Evolutionary conservation across 1,140 invertebrate genomes (phyloP).

Genomic region (Cephus cinctus): DNA sequence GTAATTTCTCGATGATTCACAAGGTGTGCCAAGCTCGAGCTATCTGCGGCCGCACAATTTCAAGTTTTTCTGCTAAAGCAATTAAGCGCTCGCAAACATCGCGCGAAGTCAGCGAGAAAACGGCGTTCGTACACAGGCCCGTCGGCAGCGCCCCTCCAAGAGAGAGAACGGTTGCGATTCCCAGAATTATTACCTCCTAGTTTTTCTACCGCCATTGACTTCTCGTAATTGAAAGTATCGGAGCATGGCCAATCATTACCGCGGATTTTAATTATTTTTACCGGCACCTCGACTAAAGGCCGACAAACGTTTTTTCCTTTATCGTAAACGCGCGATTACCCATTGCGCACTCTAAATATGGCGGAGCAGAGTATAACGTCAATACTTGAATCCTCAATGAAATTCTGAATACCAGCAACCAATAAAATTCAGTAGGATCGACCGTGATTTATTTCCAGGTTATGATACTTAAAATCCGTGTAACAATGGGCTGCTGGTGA

Average conservation of each 20-base stretch:
- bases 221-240: slow-evolving; percentile 4
- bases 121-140: not conserved
- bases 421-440: no score
- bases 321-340: no score
- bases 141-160: not conserved
- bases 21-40: not conserved
- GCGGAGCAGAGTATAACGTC: no score
- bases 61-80: slow-evolving; percentile 6
- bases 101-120: slow-evolving; percentile 10
- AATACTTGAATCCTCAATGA: no score
- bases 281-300: not conserved
- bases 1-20: not conserved
- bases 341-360: no score
- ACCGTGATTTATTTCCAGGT: no score
- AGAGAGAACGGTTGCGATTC: not conserved
- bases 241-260: not conserved
- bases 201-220: slow-evolving; percentile 8
- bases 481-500: no score
- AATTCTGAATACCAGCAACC: no score
- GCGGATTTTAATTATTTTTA: not conserved
- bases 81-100: slow-evolving; percentile 2
- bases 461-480: no score
- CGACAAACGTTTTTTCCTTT: no score
- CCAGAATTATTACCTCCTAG: slow-evolving; percentile 2
- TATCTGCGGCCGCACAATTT: not conserved